Percentiles rank a stretch among this genome's conserved stretches.
Evolutionary conservation across 2,113 vertebrate genomes (phyloP).

Genomic region (Chaetodon trifascialis): DNA sequence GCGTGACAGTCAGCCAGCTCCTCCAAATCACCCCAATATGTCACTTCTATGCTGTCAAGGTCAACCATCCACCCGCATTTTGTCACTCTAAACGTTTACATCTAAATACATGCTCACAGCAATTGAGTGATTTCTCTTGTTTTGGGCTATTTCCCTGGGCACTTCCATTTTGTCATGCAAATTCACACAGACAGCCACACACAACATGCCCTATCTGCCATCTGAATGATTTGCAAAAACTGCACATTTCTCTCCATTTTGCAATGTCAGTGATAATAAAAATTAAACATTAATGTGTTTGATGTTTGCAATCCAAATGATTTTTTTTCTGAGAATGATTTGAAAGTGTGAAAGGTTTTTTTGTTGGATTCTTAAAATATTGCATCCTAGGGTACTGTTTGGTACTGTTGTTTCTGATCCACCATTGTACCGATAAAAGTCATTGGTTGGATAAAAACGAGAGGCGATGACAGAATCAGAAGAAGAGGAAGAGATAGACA

Average conservation of each 20-base stretch:
- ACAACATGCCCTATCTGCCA: neutral
- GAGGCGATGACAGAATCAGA: neutral
- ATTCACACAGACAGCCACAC: conserved; percentile 1
- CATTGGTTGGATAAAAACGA: neutral
- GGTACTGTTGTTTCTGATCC: neutral
- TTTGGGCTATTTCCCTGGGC: conserved; percentile 8
- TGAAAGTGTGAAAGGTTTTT: neutral
- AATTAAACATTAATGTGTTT: neutral
- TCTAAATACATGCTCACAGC: conserved; percentile 54
- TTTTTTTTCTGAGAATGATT: neutral
- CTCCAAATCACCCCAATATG: conserved; percentile 78
- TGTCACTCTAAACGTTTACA: conserved; percentile 59
- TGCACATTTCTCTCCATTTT: neutral
- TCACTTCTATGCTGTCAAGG: conserved; percentile 82
- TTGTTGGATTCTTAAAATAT: neutral
- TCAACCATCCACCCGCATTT: conserved; percentile 70
- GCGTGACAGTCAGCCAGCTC: conserved; percentile 60
- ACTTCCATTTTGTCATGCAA: conserved; percentile 28
- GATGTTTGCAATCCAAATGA: neutral
- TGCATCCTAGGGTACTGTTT: neutral
- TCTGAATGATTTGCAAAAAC: conserved; percentile 22
- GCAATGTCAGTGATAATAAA: neutral
- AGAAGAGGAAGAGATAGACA: conserved; percentile 10
- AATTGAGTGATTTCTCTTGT: conserved; percentile 51
- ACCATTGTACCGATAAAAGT: neutral